phyloP scores from a whole-genome alignment of 2,113 vertebrate genomes.

The Oryzias melastigma region DNA sequence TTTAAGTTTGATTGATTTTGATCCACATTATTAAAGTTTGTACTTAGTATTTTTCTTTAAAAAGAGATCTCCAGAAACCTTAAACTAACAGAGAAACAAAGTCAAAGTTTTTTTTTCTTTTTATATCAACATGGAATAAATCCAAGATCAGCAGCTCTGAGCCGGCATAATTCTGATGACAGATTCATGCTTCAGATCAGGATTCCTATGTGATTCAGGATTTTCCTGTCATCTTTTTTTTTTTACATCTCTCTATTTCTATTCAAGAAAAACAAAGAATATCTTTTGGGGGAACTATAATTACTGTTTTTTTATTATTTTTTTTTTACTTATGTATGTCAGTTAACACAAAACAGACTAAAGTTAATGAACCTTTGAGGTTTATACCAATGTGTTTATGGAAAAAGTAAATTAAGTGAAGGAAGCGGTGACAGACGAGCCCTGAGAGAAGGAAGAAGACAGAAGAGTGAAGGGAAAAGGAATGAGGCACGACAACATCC shows the following conservation, averaged over 20 bases:
- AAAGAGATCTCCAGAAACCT: too few species aligned
- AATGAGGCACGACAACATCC: conserved; percentile 47
- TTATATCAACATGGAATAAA: too few species aligned
- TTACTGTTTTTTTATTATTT: neutral
- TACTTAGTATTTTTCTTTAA: too few species aligned
- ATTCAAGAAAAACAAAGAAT: conserved; percentile 1
- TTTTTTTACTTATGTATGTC: neutral
- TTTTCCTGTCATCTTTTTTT: neutral
- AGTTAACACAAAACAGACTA: too few species aligned
- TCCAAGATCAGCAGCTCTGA: too few species aligned
- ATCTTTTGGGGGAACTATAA: neutral
- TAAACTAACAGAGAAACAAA: too few species aligned
- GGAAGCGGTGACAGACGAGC: neutral
- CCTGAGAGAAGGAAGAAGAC: conserved; percentile 2
- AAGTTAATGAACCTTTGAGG: neutral
- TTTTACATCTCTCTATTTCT: neutral
- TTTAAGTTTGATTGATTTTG: too few species aligned
- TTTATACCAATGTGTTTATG: neutral
- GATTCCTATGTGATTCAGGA: too few species aligned
- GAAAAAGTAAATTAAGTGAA: conserved; percentile 3
- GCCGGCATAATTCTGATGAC: too few species aligned
- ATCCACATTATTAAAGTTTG: too few species aligned
- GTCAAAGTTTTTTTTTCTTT: too few species aligned
- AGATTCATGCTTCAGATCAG: too few species aligned
- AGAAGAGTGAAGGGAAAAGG: conserved; percentile 31